phyloP scores from a whole-genome alignment of 1,140 invertebrate species.

The Liolophura sinensis region DNA sequence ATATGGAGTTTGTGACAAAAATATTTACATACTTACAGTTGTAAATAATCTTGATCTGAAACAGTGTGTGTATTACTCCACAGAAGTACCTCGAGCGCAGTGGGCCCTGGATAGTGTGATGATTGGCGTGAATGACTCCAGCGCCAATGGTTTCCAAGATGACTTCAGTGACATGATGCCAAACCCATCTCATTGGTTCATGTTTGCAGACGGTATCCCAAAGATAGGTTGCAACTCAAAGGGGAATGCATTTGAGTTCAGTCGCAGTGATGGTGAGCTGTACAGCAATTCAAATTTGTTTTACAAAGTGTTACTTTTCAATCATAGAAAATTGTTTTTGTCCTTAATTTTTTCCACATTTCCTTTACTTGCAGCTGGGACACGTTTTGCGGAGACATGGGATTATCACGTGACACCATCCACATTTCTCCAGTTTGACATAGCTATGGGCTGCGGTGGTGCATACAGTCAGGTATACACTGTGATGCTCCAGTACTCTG shows the following conservation, averaged over 20 bases:
- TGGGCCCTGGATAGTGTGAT: constrained; percentile 59
- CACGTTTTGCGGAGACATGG: constrained; percentile 59
- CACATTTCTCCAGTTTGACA: constrained; percentile 61
- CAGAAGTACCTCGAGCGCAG: constrained; percentile 48
- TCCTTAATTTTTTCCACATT: no score
- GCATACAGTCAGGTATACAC: constrained; percentile 38
- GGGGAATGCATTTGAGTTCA: constrained; percentile 54
- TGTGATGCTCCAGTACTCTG: constrained; percentile 59
- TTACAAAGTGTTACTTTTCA: no score
- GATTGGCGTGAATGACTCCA: constrained; percentile 55
- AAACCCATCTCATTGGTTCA: constrained; percentile 52
- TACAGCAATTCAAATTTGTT: no score
- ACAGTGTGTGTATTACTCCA: constrained; percentile 7
- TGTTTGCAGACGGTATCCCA: constrained; percentile 51
- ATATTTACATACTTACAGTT: no score
- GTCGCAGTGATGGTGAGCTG: constrained; percentile 41
- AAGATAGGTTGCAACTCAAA: constrained; percentile 49
- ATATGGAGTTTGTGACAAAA: no score
- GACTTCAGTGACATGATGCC: constrained; percentile 51
- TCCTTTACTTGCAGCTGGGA: constrained; percentile 16
- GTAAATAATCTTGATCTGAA: neutral
- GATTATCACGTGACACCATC: constrained; percentile 57
- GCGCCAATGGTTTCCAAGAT: constrained; percentile 51
- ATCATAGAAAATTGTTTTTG: no score
- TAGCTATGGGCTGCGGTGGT: constrained; percentile 56